Evolutionary conservation across 2,113 vertebrate species (phyloP).

Genomic region (Dipodomys spectabilis): DNA sequence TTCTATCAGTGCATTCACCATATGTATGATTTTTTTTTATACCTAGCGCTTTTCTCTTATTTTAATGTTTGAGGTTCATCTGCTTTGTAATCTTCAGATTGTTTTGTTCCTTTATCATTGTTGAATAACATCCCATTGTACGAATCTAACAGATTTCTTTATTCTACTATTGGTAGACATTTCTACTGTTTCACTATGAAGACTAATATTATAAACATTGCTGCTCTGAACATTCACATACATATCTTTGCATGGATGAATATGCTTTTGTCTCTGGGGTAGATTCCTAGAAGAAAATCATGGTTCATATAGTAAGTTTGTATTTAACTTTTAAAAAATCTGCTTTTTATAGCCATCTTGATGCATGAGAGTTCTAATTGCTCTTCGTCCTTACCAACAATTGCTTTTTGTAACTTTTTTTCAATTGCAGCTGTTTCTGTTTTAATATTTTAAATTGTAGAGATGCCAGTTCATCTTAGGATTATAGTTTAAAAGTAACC

Average conservation of each 20-base stretch:
- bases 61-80: background rate
- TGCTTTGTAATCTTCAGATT: rapidly evolving
- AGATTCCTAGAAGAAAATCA: background rate
- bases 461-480: background rate
- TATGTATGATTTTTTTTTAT: rapidly evolving
- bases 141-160: background rate
- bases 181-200: background rate
- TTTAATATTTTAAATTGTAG: background rate
- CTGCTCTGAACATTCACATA: background rate
- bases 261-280: background rate
- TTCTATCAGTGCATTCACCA: rapidly evolving
- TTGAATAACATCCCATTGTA: background rate
- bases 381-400: background rate
- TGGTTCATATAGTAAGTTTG: background rate
- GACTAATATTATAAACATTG: background rate
- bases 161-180: background rate
- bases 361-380: rapidly evolving
- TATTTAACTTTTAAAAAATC: background rate
- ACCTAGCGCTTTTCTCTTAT: background rate
- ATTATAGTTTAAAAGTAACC: background rate
- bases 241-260: background rate
- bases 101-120: background rate
- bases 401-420: background rate
- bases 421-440: background rate
- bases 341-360: too few species aligned